Evolutionary conservation across 2,888 invertebrate species (phyloP).

Genomic region (Sisyra nigra): DNA sequence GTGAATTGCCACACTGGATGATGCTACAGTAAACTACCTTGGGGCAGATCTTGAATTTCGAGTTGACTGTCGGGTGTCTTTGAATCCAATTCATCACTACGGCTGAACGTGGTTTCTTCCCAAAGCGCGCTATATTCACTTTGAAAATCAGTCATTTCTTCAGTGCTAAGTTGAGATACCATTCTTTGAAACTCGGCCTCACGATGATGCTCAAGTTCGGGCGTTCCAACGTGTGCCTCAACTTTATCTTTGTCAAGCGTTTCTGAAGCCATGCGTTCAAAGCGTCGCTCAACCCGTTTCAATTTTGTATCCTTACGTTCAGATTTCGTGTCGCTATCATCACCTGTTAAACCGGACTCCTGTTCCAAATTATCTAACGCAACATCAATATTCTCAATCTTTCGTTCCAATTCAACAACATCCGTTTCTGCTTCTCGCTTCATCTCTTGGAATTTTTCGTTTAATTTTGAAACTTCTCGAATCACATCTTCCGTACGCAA

Average conservation of each 20-base stretch:
- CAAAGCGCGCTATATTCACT: slow-evolving; percentile 29
- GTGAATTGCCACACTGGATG: slow-evolving; percentile 9
- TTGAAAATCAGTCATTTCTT: slow-evolving; percentile 32
- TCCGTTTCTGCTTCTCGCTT: slow-evolving; percentile 17
- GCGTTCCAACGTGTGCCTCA: slow-evolving; percentile 21
- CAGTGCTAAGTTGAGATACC: slow-evolving; percentile 32
- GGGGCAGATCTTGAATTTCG: slow-evolving; percentile 27
- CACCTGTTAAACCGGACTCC: slow-evolving; percentile 14
- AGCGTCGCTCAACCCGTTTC: slow-evolving; percentile 30
- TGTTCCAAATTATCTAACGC: slow-evolving; percentile 25
- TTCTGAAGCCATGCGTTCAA: slow-evolving; percentile 34
- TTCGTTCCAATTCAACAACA: slow-evolving; percentile 23
- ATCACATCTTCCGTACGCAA: slow-evolving; percentile 10
- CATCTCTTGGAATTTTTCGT: slow-evolving; percentile 9
- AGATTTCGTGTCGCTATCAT: slow-evolving; percentile 9
- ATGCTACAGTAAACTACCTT: slow-evolving; percentile 27
- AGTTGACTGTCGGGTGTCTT: slow-evolving; percentile 29
- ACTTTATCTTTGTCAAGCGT: slow-evolving; percentile 23
- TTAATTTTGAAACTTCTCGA: slow-evolving; percentile 15
- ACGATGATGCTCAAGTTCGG: slow-evolving; percentile 22
- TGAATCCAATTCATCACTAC: slow-evolving; percentile 26
- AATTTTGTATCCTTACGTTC: slow-evolving; percentile 24
- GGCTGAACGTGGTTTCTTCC: slow-evolving; percentile 29
- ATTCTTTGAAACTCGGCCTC: slow-evolving; percentile 29
- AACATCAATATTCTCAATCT: slow-evolving; percentile 25